Evolutionary conservation across 2,113 vertebrate species (phyloP).

Genomic region (Gadus chalcogrammus): DNA sequence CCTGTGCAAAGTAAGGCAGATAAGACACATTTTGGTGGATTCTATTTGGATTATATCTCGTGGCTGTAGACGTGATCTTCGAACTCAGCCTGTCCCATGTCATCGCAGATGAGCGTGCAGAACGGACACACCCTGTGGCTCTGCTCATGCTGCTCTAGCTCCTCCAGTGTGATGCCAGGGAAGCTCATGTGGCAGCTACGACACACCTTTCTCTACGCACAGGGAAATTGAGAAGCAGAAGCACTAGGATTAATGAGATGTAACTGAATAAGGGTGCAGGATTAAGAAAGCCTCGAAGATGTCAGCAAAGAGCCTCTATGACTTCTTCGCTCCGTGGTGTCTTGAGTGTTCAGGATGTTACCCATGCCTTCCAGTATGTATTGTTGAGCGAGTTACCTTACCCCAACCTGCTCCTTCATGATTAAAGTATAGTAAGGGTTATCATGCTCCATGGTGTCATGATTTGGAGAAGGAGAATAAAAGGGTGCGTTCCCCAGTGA

Average conservation of each 20-base stretch:
- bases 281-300: constrained; percentile 37
- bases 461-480: no score
- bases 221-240: constrained; percentile 20
- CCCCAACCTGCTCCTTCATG: not conserved
- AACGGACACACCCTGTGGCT: constrained; percentile 71
- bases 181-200: constrained; percentile 66
- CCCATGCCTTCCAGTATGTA: no score
- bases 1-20: no score
- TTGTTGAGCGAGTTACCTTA: no score
- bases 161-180: constrained; percentile 57
- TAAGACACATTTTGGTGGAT: no score
- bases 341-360: no score
- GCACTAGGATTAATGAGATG: not conserved
- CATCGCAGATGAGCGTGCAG: constrained; percentile 69
- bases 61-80: constrained; percentile 75
- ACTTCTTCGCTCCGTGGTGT: no score
- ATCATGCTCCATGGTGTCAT: no score
- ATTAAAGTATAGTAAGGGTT: no score
- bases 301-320: constrained; percentile 5
- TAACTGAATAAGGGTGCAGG: constrained; percentile 33
- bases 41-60: not conserved
- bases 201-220: constrained; percentile 48
- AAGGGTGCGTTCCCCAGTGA: no score
- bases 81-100: constrained; percentile 63
- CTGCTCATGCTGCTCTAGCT: constrained; percentile 68